Base-by-base conservation (phyloP, 2,797 vertebrate genomes). In the Tolypeutes matacus region DNA sequence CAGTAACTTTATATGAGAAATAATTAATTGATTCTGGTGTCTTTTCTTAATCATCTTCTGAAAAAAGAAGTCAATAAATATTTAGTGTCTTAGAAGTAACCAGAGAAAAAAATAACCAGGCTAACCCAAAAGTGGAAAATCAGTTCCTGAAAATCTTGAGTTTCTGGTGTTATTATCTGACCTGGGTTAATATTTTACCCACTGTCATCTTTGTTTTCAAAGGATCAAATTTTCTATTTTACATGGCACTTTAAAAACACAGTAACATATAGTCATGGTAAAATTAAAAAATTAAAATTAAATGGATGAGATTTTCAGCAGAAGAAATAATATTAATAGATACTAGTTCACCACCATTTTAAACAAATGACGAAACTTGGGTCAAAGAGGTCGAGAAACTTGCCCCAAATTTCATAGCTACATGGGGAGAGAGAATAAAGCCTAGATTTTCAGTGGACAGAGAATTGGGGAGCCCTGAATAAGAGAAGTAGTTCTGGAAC, bases 201-300 rank as follows among this genome's bases (percentile, higher is more conserved):
- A 8, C 6, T 12, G 39, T 17, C 65, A 65, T 83, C 9, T 94
- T 70, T 90, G 27, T 86, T 67, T 90, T 84, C 23, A 80, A 67
- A 18, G 18, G n/a, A 70, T 46, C n/a, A 18, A 76, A 36, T 27
- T 76, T 81, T 70, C 51, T 36, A n/a, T n/a, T 34, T 69, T 25
- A 76, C 14, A 62, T 29, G 15, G 53, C 27, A 64, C 51, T 81
- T 75, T 82, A 69, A 86, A 67, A 39, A 86, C 7, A 25, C 1
- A 51, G 27, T 86, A 42, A 75, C 36, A 83, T 53, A 67, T 34
- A 76, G 69, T 31, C 17, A 42, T 17, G 18, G 10, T 42, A 72
- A 82, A 91, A 93, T 73, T 8, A 53, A 36, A 78, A 72, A 51
- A 29, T 67, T 73, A 88, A 78, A 95, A 65, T n/a, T 73, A 4